Conservation (phyloP, 1,140 invertebrate genomes). For the Choristoneura fumiferana region DNA sequence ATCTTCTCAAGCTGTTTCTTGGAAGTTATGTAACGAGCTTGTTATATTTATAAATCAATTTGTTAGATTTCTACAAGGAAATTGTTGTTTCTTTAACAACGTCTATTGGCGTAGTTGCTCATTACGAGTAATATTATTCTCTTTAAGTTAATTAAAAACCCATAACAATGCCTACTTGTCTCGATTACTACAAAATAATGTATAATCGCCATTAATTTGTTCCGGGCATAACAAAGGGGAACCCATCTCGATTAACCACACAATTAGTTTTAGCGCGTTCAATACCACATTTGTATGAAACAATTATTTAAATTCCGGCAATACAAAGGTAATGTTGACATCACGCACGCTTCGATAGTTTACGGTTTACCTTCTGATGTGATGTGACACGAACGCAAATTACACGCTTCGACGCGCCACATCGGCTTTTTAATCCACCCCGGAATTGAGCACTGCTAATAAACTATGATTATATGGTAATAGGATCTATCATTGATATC, state of each 20-base stretch:
- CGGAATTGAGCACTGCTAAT: neutral
- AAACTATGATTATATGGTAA: neutral
- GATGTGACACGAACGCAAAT: constrained; percentile 17
- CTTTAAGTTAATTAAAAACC: no score
- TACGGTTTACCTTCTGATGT: constrained; percentile 26
- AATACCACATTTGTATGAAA: constrained; percentile 41
- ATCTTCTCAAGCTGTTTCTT: neutral
- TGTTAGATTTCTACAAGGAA: no score
- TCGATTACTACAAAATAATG: no score
- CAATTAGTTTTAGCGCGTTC: constrained; percentile 53
- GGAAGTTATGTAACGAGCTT: no score
- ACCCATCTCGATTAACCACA: constrained; percentile 48
- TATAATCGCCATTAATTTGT: constrained; percentile 7
- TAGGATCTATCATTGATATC: no score
- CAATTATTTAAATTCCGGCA: constrained; percentile 43
- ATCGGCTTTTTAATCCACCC: neutral
- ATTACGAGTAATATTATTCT: no score
- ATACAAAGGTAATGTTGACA: constrained; percentile 21
- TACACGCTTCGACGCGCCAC: constrained; percentile 11
- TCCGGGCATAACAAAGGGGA: constrained; percentile 16
- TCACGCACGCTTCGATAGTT: constrained; percentile 26
- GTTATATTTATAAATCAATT: no score
- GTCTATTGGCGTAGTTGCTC: no score
- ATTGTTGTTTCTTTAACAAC: no score
- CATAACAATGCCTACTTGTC: no score